Base-by-base conservation (phyloP, 1,140 invertebrate species). In the Aphelenchoides besseyi region DNA sequence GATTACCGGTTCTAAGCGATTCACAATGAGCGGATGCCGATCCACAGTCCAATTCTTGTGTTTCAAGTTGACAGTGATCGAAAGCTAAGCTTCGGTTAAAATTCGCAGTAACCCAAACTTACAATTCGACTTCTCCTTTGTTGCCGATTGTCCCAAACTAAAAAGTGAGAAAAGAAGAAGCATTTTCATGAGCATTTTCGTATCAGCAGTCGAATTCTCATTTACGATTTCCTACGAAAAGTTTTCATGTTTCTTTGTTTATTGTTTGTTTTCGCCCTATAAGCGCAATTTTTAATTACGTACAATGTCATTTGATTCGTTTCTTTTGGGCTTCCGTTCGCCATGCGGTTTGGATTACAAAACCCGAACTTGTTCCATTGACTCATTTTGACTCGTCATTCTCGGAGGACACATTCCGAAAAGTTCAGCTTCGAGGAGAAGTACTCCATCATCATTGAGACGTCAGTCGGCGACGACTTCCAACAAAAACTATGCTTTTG, bases 1-100 rank as follows among this genome's bases (percentile, higher is more conserved):
- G 70, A 30, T 80, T 82, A 23, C 80, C 80, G 18, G 69, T 57
- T 18, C 28, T 53, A 26, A 59, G 26, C 52, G 52, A 18, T 57
- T 73, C 52, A 48, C 79, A 81, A 28, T 55, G n/a, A n/a, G n/a
- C 59, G 18, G 74, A 76, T 12, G 26, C 57, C 0, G 12, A 1
- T 2, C 75, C 73, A 55, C 79, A n/a, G 28, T 30, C n/a, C n/a
- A 30, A n/a, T 2, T 61, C 41, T 74, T 8, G 29, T 23, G n/a
- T 41, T 16, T n/a, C 36, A 23, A 9, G 59, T 18, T 61, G n/a
- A 36, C 59, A 61, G 30, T 61, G n/a, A 36, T 61, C n/a, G 16
- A 61, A 2, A 61, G 28, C 59, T 61, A 61, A 28, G n/a, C n/a
- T n/a, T n/a, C n/a, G n/a, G n/a, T n/a, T n/a, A n/a, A n/a, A n/a